Conservation (phyloP, 2,113 vertebrate genomes). For the Brachyhypopomus gauderio region DNA sequence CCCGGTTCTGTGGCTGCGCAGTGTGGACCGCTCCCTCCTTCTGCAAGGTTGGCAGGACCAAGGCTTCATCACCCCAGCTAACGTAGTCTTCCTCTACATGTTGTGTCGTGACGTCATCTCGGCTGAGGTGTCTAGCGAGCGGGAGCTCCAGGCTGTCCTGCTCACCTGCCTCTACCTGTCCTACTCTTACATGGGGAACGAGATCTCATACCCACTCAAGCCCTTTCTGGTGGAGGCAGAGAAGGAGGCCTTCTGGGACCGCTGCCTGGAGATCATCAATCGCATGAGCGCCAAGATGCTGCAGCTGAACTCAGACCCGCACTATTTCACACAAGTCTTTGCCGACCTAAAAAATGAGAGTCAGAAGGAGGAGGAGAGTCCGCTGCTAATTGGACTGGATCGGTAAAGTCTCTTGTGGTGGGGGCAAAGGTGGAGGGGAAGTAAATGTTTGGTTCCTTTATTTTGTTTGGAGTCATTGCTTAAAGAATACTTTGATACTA, state of each 20-base stretch:
- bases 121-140: conserved; percentile 71
- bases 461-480: no score
- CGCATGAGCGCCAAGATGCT: conserved; percentile 79
- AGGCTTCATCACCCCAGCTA: conserved; percentile 77
- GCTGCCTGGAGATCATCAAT: conserved; percentile 76
- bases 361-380: conserved; percentile 80
- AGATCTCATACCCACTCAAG: conserved; percentile 79
- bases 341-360: conserved; percentile 77
- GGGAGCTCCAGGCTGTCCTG: conserved; percentile 75
- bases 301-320: conserved; percentile 77
- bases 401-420: conserved; percentile 69
- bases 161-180: conserved; percentile 79
- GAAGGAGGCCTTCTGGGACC: conserved; percentile 78
- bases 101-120: conserved; percentile 76
- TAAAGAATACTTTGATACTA: no score
- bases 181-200: conserved; percentile 79
- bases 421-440: conserved; percentile 12
- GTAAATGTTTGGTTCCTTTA: not conserved
- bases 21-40: conserved; percentile 74
- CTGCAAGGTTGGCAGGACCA: conserved; percentile 79
- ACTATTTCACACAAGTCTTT: conserved; percentile 78
- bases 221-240: conserved; percentile 76
- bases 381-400: conserved; percentile 87
- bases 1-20: conserved; percentile 75
- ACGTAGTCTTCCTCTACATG: conserved; percentile 80